Evolutionary conservation across 1,140 invertebrate genomes (phyloP), one percentile per base, ranked within the genome.

Genomic region (Meloidogyne hapla): DNA sequence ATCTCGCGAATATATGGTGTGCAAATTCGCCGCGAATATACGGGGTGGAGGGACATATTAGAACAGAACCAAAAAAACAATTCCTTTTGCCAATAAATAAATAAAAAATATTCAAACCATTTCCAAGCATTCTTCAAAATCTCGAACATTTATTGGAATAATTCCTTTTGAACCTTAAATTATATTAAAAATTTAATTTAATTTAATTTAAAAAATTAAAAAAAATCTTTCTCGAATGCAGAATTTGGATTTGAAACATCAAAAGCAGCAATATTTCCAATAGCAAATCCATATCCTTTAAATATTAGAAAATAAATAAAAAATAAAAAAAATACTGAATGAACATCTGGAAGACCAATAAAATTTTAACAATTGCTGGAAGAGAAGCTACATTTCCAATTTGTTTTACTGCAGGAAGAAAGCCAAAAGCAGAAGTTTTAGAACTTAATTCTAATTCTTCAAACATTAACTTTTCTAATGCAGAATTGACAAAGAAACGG

Each of bases 231-330:
- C n/a, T n/a, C n/a, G n/a, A n/a, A n/a, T n/a, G 99, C 92, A 28
- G 95, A 92, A 80, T 92, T 90, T 13, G 94, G 94, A 90, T 99
- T 91, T 85, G 91, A 90, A 89, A 95, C 93, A 88, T 99, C 97
- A 90, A 99, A 99, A 33, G 97, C 97, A 79, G 97, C 97, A 93
- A 99, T 98, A 88, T 99, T 99, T 79, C 96, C 94, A 88, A 99
- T 99, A 26, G 96, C 96, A 92, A 99, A 99, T 56, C 96, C 96
- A 91, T 99, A 99, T 56, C 96, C 48, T 18, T 56, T n/a, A n/a
- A 56, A 56, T n/a, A n/a, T 56, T 0, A 56, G 18, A 48, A 18
- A 18, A 18, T 5, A 18, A 48, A 18, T n/a, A n/a, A n/a, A 56
- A 56, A 56, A 48, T 48, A n/a, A n/a, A 8, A 6, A 33, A 33